phyloP scores from a whole-genome alignment of 2,888 invertebrate genomes.

The Flexamia atlantica region DNA sequence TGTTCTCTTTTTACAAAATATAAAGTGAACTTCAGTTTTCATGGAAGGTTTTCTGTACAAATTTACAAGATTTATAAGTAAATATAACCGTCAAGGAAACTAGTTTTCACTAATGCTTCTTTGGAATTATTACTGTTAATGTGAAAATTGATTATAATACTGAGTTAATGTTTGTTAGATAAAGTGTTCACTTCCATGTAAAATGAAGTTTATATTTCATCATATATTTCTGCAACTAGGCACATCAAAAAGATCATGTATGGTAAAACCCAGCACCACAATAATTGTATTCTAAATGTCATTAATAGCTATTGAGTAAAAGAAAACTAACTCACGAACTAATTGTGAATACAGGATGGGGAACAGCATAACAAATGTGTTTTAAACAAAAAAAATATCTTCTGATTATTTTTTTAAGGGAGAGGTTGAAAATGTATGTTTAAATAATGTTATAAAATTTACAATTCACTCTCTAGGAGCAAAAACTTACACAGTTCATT shows the following conservation, averaged over 20 bases:
- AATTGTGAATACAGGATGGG: too few relatives aligned
- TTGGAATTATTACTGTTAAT: constrained; percentile 35
- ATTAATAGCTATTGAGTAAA: not conserved
- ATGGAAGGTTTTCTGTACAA: constrained; percentile 24
- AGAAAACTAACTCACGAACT: too few relatives aligned
- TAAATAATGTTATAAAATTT: too few relatives aligned
- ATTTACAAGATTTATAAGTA: not conserved
- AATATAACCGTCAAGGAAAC: not conserved
- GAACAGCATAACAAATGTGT: too few relatives aligned
- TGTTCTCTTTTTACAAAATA: too few relatives aligned
- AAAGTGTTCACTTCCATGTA: constrained; percentile 38
- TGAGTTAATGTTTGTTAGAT: constrained; percentile 52
- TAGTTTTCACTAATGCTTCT: not conserved
- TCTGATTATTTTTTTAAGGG: too few relatives aligned
- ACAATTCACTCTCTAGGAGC: too few relatives aligned
- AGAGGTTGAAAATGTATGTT: too few relatives aligned
- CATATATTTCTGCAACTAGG: constrained; percentile 25
- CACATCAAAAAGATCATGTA: constrained; percentile 30
- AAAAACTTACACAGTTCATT: too few relatives aligned
- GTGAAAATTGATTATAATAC: constrained; percentile 32
- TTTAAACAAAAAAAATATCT: too few relatives aligned
- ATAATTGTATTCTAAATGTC: constrained; percentile 33
- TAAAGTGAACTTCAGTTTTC: constrained; percentile 48
- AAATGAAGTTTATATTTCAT: constrained; percentile 57
- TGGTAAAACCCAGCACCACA: constrained; percentile 52